A percentile compares a stretch with the other conserved stretches of the same genome.
phyloP scores from a whole-genome alignment of 2,888 invertebrate genomes.

The Leptopilina myrica region DNA sequence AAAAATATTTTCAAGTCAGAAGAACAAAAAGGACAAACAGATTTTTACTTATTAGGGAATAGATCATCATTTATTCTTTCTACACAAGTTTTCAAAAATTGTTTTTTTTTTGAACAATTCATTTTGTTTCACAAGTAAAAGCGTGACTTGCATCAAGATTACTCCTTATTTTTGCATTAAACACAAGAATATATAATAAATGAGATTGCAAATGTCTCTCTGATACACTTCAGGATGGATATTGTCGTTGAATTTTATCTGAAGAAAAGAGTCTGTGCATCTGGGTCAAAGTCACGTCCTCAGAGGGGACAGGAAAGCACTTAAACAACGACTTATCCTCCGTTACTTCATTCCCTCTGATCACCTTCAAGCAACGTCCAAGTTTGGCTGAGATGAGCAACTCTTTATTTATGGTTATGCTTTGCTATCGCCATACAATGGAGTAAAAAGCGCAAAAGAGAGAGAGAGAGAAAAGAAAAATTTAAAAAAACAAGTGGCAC shows the following conservation, averaged over 20 bases:
- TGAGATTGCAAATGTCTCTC: conserved; percentile 35
- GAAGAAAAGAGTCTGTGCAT: conserved; percentile 65
- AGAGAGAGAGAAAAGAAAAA: background rate
- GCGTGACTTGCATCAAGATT: conserved; percentile 31
- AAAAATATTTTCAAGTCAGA: too few relatives aligned
- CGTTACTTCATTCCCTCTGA: conserved; percentile 59
- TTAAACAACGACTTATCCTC: conserved; percentile 65
- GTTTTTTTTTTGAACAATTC: conserved; percentile 24
- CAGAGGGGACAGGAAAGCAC: conserved; percentile 71
- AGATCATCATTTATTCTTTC: background rate
- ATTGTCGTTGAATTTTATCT: conserved; percentile 30
- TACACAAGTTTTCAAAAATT: background rate
- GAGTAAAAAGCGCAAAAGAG: background rate
- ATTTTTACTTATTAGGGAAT: too few relatives aligned
- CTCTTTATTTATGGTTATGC: conserved; percentile 68
- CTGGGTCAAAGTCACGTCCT: conserved; percentile 76
- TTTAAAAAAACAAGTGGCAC: background rate
- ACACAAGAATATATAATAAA: background rate
- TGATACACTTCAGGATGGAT: conserved; percentile 46
- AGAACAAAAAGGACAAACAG: too few relatives aligned
- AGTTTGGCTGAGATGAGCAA: conserved; percentile 70
- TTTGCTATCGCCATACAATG: conserved; percentile 45
- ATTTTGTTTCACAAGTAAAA: conserved; percentile 8
- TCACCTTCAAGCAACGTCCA: conserved; percentile 66
- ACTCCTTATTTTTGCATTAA: conserved; percentile 34